A percentile compares a stretch with the other conserved stretches of the same genome.
phyloP scores from a whole-genome alignment of 2,888 invertebrate genomes.

The Galerucella pusilla region DNA sequence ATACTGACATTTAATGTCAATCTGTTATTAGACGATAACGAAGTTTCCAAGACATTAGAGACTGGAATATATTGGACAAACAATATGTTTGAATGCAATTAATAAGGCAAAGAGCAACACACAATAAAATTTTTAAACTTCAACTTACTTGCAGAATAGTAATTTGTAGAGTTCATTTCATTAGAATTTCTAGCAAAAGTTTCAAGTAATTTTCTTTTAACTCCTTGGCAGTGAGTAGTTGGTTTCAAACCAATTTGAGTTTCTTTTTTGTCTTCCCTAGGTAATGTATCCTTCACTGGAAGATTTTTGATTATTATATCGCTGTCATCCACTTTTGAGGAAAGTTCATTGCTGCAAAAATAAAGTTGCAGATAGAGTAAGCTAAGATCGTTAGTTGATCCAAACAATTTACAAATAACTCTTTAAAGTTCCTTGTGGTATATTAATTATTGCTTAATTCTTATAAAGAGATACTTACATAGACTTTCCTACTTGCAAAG shows the following conservation, averaged over 20 bases:
- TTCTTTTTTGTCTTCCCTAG: conserved; percentile 36
- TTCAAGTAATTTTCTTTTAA: conserved; percentile 43
- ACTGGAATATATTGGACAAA: no score
- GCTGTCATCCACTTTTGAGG: conserved; percentile 35
- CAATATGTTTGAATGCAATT: no score
- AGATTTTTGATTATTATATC: conserved; percentile 41
- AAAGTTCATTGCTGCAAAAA: conserved; percentile 14
- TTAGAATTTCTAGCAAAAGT: conserved; percentile 19
- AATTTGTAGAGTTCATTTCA: not conserved
- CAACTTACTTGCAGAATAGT: conserved; percentile 20
- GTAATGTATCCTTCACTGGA: conserved; percentile 30
- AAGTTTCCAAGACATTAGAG: no score
- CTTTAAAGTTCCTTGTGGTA: no score
- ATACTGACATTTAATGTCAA: no score
- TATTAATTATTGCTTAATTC: no score
- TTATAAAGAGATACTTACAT: not conserved
- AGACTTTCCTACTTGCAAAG: not conserved
- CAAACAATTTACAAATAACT: no score
- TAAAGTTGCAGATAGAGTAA: not conserved
- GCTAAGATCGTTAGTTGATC: no score
- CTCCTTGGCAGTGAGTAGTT: conserved; percentile 57
- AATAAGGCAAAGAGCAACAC: not conserved
- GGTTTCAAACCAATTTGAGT: conserved; percentile 46
- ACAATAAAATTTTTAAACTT: not conserved
- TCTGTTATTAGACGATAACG: no score